Evolutionary conservation across 2,888 invertebrate genomes (phyloP).

Genomic region (Plebejus argus): DNA sequence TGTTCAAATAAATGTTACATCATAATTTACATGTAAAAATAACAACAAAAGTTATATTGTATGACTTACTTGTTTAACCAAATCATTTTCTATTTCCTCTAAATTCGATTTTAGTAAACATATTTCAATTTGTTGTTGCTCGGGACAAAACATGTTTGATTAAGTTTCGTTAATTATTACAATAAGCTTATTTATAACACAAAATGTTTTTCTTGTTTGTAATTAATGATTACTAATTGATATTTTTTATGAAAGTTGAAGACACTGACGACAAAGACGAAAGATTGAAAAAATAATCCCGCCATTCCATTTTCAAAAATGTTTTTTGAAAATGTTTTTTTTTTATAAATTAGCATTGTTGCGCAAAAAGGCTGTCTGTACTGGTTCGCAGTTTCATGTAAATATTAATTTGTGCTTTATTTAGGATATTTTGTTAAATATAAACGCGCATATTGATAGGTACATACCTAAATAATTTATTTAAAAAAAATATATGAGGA

Average conservation of each 20-base stretch:
- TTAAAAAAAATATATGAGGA: no score
- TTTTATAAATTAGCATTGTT: neutral
- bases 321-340: neutral
- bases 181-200: neutral
- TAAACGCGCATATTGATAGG: no score
- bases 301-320: neutral
- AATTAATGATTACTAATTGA: neutral
- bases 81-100: conserved; percentile 61
- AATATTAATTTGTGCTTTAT: no score
- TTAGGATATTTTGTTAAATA: no score
- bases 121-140: conserved; percentile 66
- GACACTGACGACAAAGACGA: neutral
- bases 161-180: neutral
- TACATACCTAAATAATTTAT: no score
- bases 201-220: neutral
- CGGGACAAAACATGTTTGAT: conserved; percentile 57
- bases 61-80: conserved; percentile 57
- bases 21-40: neutral
- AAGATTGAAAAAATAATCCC: neutral
- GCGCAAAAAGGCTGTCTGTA: neutral
- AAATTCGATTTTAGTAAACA: conserved; percentile 64
- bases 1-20: neutral
- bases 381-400: neutral
- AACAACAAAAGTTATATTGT: neutral
- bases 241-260: neutral